Evolutionary conservation across 2,888 invertebrate species (phyloP), one percentile per base, ranked within the genome.

Genomic region (Fissipunctia ypsillon): DNA sequence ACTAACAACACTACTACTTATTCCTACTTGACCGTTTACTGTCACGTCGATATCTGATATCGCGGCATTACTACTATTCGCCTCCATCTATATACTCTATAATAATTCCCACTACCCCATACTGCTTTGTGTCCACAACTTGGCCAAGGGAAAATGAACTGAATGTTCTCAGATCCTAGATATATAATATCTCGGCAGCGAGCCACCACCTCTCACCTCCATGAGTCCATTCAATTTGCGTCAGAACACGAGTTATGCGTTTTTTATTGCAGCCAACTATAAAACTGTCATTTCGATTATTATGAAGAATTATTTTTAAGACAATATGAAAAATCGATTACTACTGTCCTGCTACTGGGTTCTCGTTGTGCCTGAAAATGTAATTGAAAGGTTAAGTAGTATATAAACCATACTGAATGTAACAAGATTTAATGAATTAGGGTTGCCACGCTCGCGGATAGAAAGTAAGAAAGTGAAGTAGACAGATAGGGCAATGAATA

Each of bases 221-320:
- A 85, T 73, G 76, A 85, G 83, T 86, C 88, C 92, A 95, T 95
- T 94, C 94, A 95, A 95, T 95, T 95, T 95, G 91, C 90, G 91
- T 88, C 91, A 90, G 84, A 88, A 83, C 85, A 90, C 92, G 91
- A 91, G 93, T 95, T 95, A 95, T 94, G 93, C 90, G 92, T 95
- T 95, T 95, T 95, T 95, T 95, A 95, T 95, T 95, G 91, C 92
- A 89, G 77, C 86, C 88, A 83, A 90, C 94, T 91, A 95, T 94
- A 94, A 94, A 94, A 93, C 84, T 90, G 93, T 92, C 91, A 88
- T 91, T 90, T 91, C 90, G 89, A 91, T 94, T 90, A 91, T 91
- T 92, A 91, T 90, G 87, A 90, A 81, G 85, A 88, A 90, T 90
- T 88, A 89, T 90, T 90, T n/a, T 86, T 85, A 87, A 52, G 66